Evolutionary conservation across 2,113 vertebrate genomes (phyloP).

Genomic region (Oxygymnocypris stewartii): DNA sequence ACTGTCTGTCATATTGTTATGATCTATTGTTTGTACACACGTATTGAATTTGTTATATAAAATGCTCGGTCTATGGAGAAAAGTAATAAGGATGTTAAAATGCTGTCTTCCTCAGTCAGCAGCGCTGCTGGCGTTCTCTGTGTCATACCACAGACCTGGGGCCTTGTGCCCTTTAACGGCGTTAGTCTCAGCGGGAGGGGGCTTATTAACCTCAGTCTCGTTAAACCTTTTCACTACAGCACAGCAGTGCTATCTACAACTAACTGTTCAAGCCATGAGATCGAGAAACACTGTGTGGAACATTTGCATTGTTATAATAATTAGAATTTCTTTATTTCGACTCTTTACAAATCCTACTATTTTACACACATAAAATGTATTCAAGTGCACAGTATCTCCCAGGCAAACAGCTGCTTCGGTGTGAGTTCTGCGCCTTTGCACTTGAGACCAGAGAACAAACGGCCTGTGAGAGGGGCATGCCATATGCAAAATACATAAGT

Average conservation of each 20-base stretch:
- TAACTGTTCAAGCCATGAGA: neutral
- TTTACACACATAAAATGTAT: constrained; percentile 74
- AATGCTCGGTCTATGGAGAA: neutral
- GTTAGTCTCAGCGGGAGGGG: neutral
- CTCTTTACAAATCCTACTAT: constrained; percentile 79
- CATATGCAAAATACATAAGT: constrained; percentile 73
- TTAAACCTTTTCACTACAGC: constrained; percentile 6
- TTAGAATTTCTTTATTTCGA: constrained; percentile 76
- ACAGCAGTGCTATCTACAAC: constrained; percentile 2
- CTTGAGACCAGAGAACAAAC: constrained; percentile 65
- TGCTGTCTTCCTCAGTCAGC: neutral
- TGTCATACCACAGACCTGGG: constrained; percentile 16
- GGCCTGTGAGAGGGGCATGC: constrained; percentile 67
- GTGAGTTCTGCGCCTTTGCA: constrained; percentile 60
- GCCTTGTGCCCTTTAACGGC: constrained; percentile 27
- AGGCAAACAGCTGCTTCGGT: constrained; percentile 67
- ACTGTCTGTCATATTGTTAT: neutral
- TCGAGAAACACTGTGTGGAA: constrained; percentile 60
- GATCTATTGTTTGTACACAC: neutral
- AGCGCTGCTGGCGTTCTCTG: neutral
- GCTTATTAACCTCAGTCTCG: constrained; percentile 13
- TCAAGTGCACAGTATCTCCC: constrained; percentile 76
- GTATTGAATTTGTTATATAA: neutral
- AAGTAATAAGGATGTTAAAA: neutral
- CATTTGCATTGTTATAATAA: constrained; percentile 72